phyloP scores from a whole-genome alignment of 2,888 invertebrate species.

The Acanthosepion lycidas region DNA sequence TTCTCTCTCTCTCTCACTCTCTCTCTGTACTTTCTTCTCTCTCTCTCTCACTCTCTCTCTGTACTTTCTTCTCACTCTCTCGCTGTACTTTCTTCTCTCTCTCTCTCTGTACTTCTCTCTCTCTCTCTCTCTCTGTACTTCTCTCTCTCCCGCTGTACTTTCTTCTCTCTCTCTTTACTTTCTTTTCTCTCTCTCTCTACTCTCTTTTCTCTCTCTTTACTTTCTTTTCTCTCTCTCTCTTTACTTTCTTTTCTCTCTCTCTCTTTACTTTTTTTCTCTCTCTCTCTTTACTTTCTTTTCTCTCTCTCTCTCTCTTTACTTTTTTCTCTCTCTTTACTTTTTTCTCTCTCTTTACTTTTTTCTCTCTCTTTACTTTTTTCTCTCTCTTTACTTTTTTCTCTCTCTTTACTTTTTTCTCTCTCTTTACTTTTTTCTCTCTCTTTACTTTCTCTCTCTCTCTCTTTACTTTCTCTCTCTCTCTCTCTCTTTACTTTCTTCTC shows the following conservation, averaged over 20 bases:
- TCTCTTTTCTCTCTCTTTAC: neutral
- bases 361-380: neutral
- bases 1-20: too few relatives aligned
- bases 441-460: neutral
- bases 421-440: neutral
- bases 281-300: neutral
- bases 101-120: neutral
- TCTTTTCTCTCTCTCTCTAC: neutral
- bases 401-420: neutral
- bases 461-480: neutral
- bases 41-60: too few relatives aligned
- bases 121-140: neutral
- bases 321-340: neutral
- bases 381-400: neutral
- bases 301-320: neutral
- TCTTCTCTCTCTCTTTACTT: neutral
- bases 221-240: neutral
- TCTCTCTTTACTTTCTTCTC: neutral
- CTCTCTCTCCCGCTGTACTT: neutral
- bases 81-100: neutral
- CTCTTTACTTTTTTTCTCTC: neutral
- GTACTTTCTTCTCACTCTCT: neutral
- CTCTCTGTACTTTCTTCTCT: too few relatives aligned
- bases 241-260: neutral
- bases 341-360: too few relatives aligned